Base-by-base conservation (phyloP, 2,888 invertebrate species). In the Arge pagana region DNA sequence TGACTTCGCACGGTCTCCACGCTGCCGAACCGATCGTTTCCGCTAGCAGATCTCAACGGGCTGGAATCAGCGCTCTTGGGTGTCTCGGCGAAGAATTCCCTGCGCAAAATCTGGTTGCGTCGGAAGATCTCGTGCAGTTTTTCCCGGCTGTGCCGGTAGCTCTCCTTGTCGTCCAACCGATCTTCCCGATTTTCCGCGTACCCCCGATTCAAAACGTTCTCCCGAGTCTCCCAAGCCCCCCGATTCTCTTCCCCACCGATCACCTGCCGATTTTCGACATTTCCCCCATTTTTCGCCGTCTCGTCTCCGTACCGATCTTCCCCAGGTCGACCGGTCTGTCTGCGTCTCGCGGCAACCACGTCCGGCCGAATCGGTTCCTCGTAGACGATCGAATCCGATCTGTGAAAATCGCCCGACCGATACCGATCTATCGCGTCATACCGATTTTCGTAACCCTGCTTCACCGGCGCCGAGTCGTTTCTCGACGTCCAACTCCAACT, bases 21-120 rank as follows among this genome's bases (percentile, higher is more conserved):
- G 51, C 76, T 76, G 0, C 76, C 76, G 15, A 74, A 75, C n/a
- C n/a, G n/a, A n/a, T n/a, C n/a, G n/a, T n/a, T n/a, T 7, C 74
- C 71, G 23, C 48, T 56, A 6, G 43, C 53, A n/a, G 23, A 23
- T 13, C 18, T 18, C n/a, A 10, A 19, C n/a, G 28, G 28, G 8
- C 7, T 11, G 15, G 13, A 13, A 10, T 40, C 40, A 7, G 40
- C 15, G 1, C 16, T 36, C 3, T 50, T 53, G 1, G 67, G 64
- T 49, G 57, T 48, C 6, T 61, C 62, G 5, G 68, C 64, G 45
- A 76, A 76, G 51, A 76, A 76, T 43, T 71, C 67, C 7, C 69
- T 61, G 8, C 76, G 57, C 6, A 76, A 56, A 31, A 68, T 66
- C 3, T 72, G 63, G 51, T 76, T 76, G 53, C 69, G 70, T 48